Percentiles rank a stretch among this genome's conserved stretches.
These are phyloP conservation scores for Eustalomyia histrio DNA, from an alignment of 2,888 invertebrate species.

Conservation along the genomic window DNA sequence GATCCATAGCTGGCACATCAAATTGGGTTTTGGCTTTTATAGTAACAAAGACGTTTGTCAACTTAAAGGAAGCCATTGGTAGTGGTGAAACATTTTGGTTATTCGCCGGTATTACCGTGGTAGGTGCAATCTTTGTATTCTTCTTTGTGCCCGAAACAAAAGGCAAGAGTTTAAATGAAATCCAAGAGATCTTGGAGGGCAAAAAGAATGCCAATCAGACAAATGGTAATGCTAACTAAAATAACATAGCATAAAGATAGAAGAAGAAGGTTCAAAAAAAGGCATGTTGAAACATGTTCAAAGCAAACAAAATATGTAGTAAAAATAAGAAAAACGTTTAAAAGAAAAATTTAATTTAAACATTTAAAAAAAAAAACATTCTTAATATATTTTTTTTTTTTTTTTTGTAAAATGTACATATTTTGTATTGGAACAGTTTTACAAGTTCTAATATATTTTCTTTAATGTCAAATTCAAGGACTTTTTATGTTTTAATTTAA, in stretches of 20 bases:
- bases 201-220: conserved; percentile 59
- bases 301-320: neutral
- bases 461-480: conserved; percentile 38
- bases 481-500: conserved; percentile 21
- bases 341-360: too few species aligned
- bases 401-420: neutral
- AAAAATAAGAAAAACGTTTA: too few species aligned
- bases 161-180: conserved; percentile 79
- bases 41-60: conserved; percentile 86
- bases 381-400: neutral
- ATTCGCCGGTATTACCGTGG: conserved; percentile 84
- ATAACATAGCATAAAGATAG: conserved; percentile 5
- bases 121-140: conserved; percentile 85
- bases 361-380: neutral
- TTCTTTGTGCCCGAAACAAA: conserved; percentile 83
- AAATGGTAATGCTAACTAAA: conserved; percentile 57
- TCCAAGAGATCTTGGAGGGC: conserved; percentile 75
- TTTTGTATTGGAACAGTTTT: conserved; percentile 6
- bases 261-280: conserved; percentile 20
- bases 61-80: conserved; percentile 82
- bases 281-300: conserved; percentile 17
- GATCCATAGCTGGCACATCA: conserved; percentile 88
- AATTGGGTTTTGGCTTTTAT: conserved; percentile 91
- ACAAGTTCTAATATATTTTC: conserved; percentile 31
- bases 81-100: conserved; percentile 86